Conservation (phyloP, 2,113 vertebrate genomes). For the Gymnarchus niloticus region DNA sequence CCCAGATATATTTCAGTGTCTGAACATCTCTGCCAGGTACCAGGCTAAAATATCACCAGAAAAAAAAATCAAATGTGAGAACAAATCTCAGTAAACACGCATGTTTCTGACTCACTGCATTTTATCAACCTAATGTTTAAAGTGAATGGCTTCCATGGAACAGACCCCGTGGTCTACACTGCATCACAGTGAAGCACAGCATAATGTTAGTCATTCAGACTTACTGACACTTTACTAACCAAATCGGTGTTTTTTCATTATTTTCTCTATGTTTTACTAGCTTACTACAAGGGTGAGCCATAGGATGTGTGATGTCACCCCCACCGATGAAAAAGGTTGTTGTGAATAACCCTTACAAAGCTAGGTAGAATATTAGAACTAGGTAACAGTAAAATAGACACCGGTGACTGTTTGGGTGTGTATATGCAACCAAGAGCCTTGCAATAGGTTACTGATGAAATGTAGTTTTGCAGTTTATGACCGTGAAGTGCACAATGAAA, state of each 20-base stretch:
- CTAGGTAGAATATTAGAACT: neutral
- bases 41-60: neutral
- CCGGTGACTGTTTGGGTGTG: neutral
- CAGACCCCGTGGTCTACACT: neutral
- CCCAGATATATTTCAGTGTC: neutral
- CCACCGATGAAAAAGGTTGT: neutral
- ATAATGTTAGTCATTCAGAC: neutral
- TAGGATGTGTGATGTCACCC: neutral
- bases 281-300: too few species aligned
- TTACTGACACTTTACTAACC: neutral
- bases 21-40: neutral
- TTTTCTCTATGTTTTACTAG: too few species aligned
- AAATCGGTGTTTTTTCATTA: neutral
- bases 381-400: neutral
- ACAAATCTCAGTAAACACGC: neutral
- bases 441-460: neutral
- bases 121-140: neutral
- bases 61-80: neutral
- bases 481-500: neutral
- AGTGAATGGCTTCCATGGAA: neutral
- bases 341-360: neutral
- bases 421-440: neutral
- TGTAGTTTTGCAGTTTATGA: neutral
- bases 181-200: neutral
- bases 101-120: neutral